phyloP scores from a whole-genome alignment of 2,113 vertebrate species.

The Toxostoma redivivum region DNA sequence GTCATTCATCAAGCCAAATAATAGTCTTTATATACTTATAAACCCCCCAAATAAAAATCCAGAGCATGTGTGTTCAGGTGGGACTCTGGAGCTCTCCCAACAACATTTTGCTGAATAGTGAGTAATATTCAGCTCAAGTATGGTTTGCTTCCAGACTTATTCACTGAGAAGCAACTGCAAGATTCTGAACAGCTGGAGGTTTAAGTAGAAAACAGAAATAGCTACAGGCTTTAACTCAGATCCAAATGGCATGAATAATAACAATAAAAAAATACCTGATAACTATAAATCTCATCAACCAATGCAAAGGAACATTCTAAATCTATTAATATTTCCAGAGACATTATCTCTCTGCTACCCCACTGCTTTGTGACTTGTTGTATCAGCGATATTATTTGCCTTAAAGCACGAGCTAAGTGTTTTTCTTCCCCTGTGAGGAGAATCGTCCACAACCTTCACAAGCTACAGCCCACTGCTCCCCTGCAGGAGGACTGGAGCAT shows the following conservation, averaged over 20 bases:
- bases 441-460: slow-evolving; percentile 74
- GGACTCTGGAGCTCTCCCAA: slow-evolving; percentile 53
- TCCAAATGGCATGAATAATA: slow-evolving; percentile 77
- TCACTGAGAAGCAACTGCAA: slow-evolving; percentile 63
- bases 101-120: slow-evolving; percentile 71
- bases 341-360: slow-evolving; percentile 81
- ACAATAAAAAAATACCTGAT: slow-evolving; percentile 74
- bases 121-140: slow-evolving; percentile 73
- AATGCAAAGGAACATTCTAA: slow-evolving; percentile 79
- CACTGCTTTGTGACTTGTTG: slow-evolving; percentile 80
- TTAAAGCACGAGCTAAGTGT: slow-evolving; percentile 82
- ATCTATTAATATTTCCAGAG: slow-evolving; percentile 82
- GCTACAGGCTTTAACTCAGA: slow-evolving; percentile 74
- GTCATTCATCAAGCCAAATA: slow-evolving; percentile 13
- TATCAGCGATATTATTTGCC: slow-evolving; percentile 82
- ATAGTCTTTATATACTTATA: slow-evolving; percentile 21
- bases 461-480: slow-evolving; percentile 80
- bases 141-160: slow-evolving; percentile 63
- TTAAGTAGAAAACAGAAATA: slow-evolving; percentile 79
- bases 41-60: neutral
- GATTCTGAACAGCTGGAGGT: slow-evolving; percentile 77
- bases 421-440: slow-evolving; percentile 79
- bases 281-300: slow-evolving; percentile 82
- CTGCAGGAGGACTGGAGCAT: slow-evolving; percentile 76
- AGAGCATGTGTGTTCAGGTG: slow-evolving; percentile 45